Percentiles rank a stretch among this genome's conserved stretches.
Conservation (phyloP, 53 echinoderm and acorn worm genomes). For the Antedon mediterranea region DNA sequence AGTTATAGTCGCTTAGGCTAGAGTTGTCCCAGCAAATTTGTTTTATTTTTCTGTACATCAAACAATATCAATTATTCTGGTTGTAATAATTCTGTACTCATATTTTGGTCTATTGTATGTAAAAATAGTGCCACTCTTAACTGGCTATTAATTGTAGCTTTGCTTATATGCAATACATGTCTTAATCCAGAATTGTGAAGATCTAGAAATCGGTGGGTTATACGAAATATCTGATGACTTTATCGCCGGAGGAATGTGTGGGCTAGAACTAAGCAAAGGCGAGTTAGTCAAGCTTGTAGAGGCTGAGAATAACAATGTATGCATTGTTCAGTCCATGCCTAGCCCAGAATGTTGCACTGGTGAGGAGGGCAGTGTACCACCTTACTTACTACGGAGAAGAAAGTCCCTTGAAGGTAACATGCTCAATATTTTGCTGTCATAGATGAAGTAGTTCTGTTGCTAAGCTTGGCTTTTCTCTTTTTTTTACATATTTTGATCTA, state of each 20-base stretch:
- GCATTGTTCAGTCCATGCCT: constrained; percentile 33
- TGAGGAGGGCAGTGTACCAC: constrained; percentile 26
- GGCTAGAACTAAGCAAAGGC: constrained; percentile 22
- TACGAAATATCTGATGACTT: constrained; percentile 27
- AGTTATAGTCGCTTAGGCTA: no score
- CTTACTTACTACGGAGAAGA: constrained; percentile 17
- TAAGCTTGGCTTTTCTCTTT: no score
- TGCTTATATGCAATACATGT: not conserved
- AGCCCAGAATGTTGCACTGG: constrained; percentile 2
- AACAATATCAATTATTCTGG: no score
- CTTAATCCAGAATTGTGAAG: not conserved
- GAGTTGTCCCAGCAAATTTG: no score
- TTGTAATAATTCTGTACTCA: no score
- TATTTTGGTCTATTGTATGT: no score
- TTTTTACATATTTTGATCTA: no score
- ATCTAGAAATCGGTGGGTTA: not conserved
- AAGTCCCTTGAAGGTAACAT: constrained; percentile 14
- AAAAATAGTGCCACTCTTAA: no score
- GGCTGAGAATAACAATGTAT: constrained; percentile 20
- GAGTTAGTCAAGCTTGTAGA: constrained; percentile 30
- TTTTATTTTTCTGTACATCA: no score
- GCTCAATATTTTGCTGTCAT: no score
- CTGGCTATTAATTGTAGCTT: not conserved
- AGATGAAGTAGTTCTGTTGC: no score
- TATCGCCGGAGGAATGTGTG: constrained; percentile 18